Base-by-base conservation (phyloP, 2,797 vertebrate genomes). In the Lepilemur ruficaudatus region DNA sequence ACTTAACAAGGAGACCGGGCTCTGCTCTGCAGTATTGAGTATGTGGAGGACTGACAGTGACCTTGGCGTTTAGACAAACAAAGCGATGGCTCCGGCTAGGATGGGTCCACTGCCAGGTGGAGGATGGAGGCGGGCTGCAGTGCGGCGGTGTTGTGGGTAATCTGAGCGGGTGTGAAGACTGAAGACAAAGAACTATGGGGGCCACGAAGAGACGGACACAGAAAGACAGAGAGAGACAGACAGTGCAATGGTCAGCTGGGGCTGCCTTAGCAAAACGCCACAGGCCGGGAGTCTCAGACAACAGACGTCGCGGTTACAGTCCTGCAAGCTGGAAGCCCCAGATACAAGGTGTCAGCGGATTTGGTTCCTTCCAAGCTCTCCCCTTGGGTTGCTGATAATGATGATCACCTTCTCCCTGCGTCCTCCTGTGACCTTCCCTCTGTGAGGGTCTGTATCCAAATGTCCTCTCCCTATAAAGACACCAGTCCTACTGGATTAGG, bases 281-380 rank as follows among this genome's bases (percentile, higher is more conserved):
- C 12, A 5, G 30, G 35, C 9, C 11, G 9, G 2, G 15, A 11
- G 20, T 10, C n/a, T 70, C 22, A 22, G 6, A 7, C 5, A 50
- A 13, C 20, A 35, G 28, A 20, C 5, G 0, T 9, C n/a, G 17
- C 15, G 41, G 32, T 5, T 14, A 2, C 50, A 38, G 50, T 32
- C 35, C 3, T 75, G 30, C n/a, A 70, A 25, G 22, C n/a, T 41
- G 8, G 25, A 61, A 41, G 10, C 23, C 43, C 25, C 50, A 72
- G 50, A 2, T 4, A 22, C n/a, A 6, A 11, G 25, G 13, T 59
- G 12, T 43, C 20, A 0, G 22, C 2, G 0, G 46, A 43, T 20
- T 4, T 11, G 48, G 4, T 43, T 35, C n/a, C 28, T 20, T 57
- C 48, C 25, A 5, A 35, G 12, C 28, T 63, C 38, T 38, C 61